These are phyloP conservation scores for Orussus abietinus DNA, from an alignment of 1,140 invertebrate species.

Conservation along the genomic window DNA sequence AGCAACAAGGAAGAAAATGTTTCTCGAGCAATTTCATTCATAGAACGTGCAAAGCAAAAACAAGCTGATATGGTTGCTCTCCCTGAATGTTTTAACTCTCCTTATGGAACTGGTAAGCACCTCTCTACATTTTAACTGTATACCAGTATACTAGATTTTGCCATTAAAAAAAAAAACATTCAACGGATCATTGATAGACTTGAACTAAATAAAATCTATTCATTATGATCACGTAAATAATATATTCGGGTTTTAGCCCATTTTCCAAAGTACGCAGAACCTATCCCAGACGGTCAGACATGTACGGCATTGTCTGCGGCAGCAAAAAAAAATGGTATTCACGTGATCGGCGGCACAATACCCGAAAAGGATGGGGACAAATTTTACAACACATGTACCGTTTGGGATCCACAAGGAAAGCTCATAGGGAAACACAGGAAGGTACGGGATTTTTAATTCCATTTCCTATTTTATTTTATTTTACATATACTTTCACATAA, in stretches of 20 bases:
- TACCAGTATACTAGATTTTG: background rate
- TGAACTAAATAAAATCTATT: background rate
- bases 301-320: conserved; percentile 65
- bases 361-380: conserved; percentile 71
- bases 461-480: conserved; percentile 2
- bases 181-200: conserved; percentile 1
- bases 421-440: conserved; percentile 73
- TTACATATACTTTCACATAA: no score
- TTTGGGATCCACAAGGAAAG: conserved; percentile 78
- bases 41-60: conserved; percentile 69
- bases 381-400: conserved; percentile 87
- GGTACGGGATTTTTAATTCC: conserved; percentile 40
- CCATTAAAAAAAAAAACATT: no score
- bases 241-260: conserved; percentile 54
- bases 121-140: conserved; percentile 15
- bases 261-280: conserved; percentile 84
- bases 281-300: conserved; percentile 74
- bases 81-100: conserved; percentile 93
- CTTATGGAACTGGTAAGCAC: conserved; percentile 79
- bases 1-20: conserved; percentile 75
- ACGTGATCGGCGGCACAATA: conserved; percentile 85
- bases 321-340: conserved; percentile 76
- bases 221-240: no score
- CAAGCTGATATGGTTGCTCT: conserved; percentile 76
- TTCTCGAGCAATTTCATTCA: conserved; percentile 64